A percentile compares a stretch with the other conserved stretches of the same genome.
These are phyloP conservation scores for Panonychus citri DNA, from an alignment of 1,140 invertebrate species.

Conservation along the genomic window DNA sequence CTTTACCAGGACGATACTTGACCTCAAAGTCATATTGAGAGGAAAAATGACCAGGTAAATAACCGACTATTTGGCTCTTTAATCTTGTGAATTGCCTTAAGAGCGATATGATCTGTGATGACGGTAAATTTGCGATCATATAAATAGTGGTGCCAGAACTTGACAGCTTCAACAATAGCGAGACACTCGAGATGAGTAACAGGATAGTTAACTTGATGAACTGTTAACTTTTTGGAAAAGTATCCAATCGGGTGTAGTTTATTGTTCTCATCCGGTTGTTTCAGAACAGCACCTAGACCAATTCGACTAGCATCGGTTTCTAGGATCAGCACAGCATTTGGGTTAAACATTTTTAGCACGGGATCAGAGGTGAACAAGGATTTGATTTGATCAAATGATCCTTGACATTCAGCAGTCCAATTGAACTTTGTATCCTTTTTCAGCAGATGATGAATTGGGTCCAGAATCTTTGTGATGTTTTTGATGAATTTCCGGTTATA, in stretches of 20 bases:
- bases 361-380: neutral
- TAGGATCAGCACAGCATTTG: neutral
- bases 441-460: neutral
- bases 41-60: neutral
- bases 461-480: too few species aligned
- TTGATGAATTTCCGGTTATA: too few species aligned
- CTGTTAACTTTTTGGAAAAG: too few species aligned
- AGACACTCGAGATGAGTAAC: slow-evolving; percentile 4
- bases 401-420: neutral
- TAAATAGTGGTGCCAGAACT: slow-evolving; percentile 6
- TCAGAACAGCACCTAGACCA: slow-evolving; percentile 26
- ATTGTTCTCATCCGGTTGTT: slow-evolving; percentile 16
- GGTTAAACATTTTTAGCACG: slow-evolving; percentile 2
- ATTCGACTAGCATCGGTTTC: slow-evolving; percentile 19
- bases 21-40: slow-evolving; percentile 6
- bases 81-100: neutral
- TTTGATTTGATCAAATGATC: slow-evolving; percentile 5
- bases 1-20: neutral
- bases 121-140: slow-evolving; percentile 1
- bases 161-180: slow-evolving; percentile 2
- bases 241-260: neutral
- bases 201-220: slow-evolving; percentile 1
- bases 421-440: neutral
- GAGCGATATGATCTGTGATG: slow-evolving; percentile 2
- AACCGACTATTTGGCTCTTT: neutral